These are phyloP conservation scores for Chrysocyon brachyurus DNA, from an alignment of 2,797 vertebrate genomes.

Conservation along the genomic window DNA sequence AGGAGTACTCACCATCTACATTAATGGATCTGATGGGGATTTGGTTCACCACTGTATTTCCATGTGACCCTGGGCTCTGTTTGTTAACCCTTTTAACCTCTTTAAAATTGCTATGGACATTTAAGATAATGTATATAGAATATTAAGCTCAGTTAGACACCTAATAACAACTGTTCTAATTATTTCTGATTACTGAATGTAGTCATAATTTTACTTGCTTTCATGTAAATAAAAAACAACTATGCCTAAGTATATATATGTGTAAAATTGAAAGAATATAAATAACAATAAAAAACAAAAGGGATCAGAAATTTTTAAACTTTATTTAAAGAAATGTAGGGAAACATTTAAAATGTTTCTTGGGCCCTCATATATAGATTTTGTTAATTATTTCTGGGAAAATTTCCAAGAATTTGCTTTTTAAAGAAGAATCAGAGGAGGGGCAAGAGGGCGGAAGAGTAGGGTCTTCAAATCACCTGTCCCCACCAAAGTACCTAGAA, in stretches of 20 bases:
- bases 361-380: background rate
- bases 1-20: background rate
- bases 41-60: background rate
- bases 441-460: no score
- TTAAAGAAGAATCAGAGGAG: background rate
- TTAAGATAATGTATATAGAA: constrained; percentile 9
- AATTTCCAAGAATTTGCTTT: background rate
- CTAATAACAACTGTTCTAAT: constrained; percentile 30
- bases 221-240: constrained; percentile 32
- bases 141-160: background rate
- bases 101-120: background rate
- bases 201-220: constrained; percentile 51
- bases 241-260: background rate
- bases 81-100: background rate
- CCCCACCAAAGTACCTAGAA: no score
- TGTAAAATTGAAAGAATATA: constrained; percentile 55
- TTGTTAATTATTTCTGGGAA: background rate
- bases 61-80: background rate
- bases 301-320: background rate
- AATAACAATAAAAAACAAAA: background rate
- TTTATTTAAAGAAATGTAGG: background rate
- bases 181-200: constrained; percentile 58
- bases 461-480: no score
- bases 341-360: background rate
- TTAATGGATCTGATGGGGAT: background rate